Base-by-base conservation (phyloP, 1,140 invertebrate genomes). In the Lordiphosa mommai region DNA sequence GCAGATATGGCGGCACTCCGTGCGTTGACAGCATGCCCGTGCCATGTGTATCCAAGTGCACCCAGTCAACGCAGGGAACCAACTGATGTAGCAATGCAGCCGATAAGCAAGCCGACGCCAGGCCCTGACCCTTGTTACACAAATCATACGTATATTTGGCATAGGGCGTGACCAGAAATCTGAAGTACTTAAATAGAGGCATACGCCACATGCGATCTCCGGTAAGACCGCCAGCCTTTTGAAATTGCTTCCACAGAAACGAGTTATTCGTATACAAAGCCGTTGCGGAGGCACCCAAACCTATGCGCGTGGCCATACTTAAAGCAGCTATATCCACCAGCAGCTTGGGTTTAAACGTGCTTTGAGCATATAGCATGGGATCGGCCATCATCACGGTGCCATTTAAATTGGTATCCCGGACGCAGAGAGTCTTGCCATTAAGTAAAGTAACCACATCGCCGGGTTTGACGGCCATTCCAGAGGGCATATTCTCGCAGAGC, bases 181-280 rank as follows among this genome's bases (percentile, higher is more conserved):
- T 92, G 77, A 94, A 97, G 73, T 93, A 91, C 38, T 94, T 91
- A 93, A 95, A 97, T 0, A 98, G 86, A 0, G 96, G 96, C 91
- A 98, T 93, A 72, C 96, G 91, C 96, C 96, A 98, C 1, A 98
- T 90, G 37, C 96, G 90, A 88, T 98, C 96, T 0, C 96, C 96
- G 2, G 95, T 95, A 6, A 90, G 51, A 6, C 89, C 87, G 29
- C 95, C 93, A 1, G 94, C 94, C 36, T 91, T 79, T 61, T 92
- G 90, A 16, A 96, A 73, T 17, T 90, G 88, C 36, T 92, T 84
- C 89, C 92, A 96, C 9, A 95, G 67, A 1, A 89, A 79, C 12
- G 90, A 88, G 1, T 91, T 92, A 66, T 94, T 96, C 0, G 93
- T 91, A 80, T 95, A 98, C 1, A 95, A 94, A 5, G 94, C 96